Evolutionary conservation across 2,797 vertebrate genomes (phyloP).

Genomic region (Phoxinus dragarum): DNA sequence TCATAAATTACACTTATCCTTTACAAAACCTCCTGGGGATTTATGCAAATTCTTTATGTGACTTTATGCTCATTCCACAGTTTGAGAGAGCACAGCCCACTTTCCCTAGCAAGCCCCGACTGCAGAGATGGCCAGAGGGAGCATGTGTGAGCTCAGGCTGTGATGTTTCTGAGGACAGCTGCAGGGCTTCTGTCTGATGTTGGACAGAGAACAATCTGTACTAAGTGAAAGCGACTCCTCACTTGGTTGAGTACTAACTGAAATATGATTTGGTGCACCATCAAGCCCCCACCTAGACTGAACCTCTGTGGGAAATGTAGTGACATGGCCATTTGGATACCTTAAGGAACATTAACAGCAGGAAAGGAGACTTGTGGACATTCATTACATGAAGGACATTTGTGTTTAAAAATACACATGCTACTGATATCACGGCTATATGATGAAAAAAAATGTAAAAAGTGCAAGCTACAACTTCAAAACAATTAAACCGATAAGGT

Average conservation of each 20-base stretch:
- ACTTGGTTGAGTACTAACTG: constrained; percentile 46
- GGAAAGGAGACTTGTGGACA: constrained; percentile 6
- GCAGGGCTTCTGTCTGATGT: constrained; percentile 12
- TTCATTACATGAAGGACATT: constrained; percentile 14
- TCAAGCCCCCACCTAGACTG: constrained; percentile 38
- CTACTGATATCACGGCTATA: background rate
- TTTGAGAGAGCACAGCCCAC: background rate
- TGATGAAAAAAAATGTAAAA: background rate
- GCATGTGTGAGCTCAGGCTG: constrained; percentile 26
- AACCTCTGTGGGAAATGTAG: constrained; percentile 23
- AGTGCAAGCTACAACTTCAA: background rate
- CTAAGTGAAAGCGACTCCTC: constrained; percentile 37
- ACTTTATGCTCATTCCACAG: background rate
- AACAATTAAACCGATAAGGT: background rate
- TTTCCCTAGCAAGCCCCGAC: background rate
- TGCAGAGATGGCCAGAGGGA: constrained; percentile 13
- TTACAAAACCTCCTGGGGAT: background rate
- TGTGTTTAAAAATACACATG: background rate
- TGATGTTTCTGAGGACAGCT: constrained; percentile 16
- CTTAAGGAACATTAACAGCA: constrained; percentile 16
- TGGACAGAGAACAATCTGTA: constrained; percentile 6
- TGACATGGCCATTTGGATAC: background rate
- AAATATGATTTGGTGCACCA: constrained; percentile 24
- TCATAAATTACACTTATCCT: background rate
- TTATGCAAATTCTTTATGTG: background rate